Base-by-base conservation (phyloP, 2,888 invertebrate species). In the Octodonta nipae region DNA sequence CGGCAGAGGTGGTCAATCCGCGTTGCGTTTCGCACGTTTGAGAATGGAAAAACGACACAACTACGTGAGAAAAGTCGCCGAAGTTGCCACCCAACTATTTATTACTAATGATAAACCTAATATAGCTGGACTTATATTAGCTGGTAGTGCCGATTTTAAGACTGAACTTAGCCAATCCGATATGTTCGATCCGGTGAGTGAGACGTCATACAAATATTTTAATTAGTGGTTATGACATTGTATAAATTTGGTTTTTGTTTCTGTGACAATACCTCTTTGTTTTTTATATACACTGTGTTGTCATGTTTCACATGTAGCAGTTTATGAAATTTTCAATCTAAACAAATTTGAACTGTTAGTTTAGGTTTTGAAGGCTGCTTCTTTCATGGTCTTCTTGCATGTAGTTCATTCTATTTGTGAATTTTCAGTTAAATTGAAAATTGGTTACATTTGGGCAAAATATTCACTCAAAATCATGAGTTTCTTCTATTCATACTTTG, bases 1-100 rank as follows among this genome's bases (percentile, higher is more conserved):
- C 69, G 98, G 98, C 10, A 82, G 98, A 63, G 98, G 98, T 70
- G 98, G 98, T 75, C 98, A 98, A 66, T 99, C 98, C 5, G 98
- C 98, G 20, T 67, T 98, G 43, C 95, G 98, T 79, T 99, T 99
- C 66, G 98, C 98, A 10, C 88, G 98, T 66, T 73, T 99, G 46
- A 78, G 98, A 51, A 95, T 98, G 93, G 98, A 98, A 68, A 98
- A 99, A 60, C 74, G 98, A 40, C 98, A 98, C 71, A 98, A 98
- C 65, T 98, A 98, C 61, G 95, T 99, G 36, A 74, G 98, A 40
- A 98, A 98, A 69, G 98, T 98, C 38, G 89, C 91, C 6, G 91
- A 92, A 66, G 87, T 87, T 1, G 95, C 98, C 32, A 95, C 95
- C 1, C 88, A 91, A 61, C 68, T 96, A 52, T 99, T 92, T 68